These are phyloP conservation scores for Noctua janthina DNA, from an alignment of 2,888 invertebrate species.

Conservation along the genomic window DNA sequence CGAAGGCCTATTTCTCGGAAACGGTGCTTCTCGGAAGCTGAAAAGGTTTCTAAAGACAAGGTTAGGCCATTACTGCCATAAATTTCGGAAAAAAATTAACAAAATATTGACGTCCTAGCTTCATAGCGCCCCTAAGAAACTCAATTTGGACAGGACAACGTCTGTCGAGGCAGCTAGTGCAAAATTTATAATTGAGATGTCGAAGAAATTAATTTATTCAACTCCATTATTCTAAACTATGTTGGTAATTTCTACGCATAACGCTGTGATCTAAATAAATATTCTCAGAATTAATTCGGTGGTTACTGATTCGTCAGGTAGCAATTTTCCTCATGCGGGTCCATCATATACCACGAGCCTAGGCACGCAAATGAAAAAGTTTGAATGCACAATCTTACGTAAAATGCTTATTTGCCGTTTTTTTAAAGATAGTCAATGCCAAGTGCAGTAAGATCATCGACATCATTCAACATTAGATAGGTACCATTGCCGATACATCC, in stretches of 20 bases:
- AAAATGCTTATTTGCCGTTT: not conserved
- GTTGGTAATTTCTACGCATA: too few relatives aligned
- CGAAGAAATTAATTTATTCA: not conserved
- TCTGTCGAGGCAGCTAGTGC: not conserved
- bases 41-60: too few relatives aligned
- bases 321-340: slow-evolving; percentile 8
- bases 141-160: not conserved
- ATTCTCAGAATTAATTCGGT: slow-evolving; percentile 1
- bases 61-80: too few relatives aligned
- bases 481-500: slow-evolving; percentile 5
- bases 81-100: too few relatives aligned
- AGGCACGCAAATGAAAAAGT: not conserved
- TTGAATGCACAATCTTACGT: not conserved
- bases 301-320: not conserved
- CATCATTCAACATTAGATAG: not conserved
- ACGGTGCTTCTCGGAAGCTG: too few relatives aligned
- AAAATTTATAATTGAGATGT: not conserved
- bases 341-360: not conserved
- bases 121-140: not conserved
- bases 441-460: slow-evolving; percentile 37
- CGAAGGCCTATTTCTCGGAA: too few relatives aligned
- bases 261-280: slow-evolving; percentile 9
- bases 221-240: not conserved
- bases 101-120: too few relatives aligned
- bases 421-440: slow-evolving; percentile 37